Evolutionary conservation across 2,888 invertebrate species (phyloP).

Genomic region (Eupsilia transversa): DNA sequence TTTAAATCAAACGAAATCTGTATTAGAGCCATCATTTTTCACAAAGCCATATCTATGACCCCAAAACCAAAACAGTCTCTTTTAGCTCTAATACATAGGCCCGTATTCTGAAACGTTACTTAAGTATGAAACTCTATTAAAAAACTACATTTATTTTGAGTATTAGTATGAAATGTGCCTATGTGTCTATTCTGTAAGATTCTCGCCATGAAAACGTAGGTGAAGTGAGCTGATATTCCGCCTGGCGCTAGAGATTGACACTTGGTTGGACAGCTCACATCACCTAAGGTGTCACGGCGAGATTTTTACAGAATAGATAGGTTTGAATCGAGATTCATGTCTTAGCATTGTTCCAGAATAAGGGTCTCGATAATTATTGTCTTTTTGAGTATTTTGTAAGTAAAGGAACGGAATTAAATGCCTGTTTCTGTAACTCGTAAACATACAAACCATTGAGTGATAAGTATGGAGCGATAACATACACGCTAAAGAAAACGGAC

Average conservation of each 20-base stretch:
- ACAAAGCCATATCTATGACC: not conserved
- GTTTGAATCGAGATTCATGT: conserved; percentile 6
- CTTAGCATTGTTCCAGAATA: not conserved
- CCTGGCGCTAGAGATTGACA: not conserved
- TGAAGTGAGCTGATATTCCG: not conserved
- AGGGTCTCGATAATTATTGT: conserved; percentile 39
- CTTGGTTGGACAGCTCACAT: not conserved
- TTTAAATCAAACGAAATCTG: not conserved
- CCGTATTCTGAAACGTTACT: not conserved
- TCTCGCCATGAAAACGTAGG: not conserved
- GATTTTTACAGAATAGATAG: not conserved
- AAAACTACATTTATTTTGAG: conserved; percentile 1
- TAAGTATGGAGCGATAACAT: conserved; percentile 8
- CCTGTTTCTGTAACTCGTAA: conserved; percentile 53
- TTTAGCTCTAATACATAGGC: not conserved
- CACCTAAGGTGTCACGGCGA: not conserved
- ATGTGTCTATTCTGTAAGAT: not conserved
- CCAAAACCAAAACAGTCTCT: conserved; percentile 13
- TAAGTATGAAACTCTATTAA: not conserved
- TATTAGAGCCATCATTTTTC: conserved; percentile 23
- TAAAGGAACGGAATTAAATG: conserved; percentile 66
- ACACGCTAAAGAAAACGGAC: not conserved
- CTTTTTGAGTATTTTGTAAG: conserved; percentile 56
- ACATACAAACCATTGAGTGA: conserved; percentile 25
- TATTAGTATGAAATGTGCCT: not conserved